Evolutionary conservation across 2,888 invertebrate genomes (phyloP).

Genomic region (Diarsia mendica): DNA sequence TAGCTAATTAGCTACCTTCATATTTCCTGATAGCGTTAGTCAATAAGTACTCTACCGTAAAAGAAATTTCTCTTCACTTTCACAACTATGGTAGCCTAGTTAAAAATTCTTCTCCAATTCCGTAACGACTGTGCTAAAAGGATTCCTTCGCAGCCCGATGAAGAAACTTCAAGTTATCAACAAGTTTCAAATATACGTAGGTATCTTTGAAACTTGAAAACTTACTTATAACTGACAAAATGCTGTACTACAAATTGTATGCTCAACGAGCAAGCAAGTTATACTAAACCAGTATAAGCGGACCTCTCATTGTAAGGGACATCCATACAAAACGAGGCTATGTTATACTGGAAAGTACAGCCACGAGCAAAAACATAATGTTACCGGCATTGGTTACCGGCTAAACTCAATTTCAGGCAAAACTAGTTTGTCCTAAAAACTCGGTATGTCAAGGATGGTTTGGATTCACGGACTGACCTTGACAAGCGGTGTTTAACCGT

Average conservation of each 20-base stretch:
- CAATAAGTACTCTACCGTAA: not conserved
- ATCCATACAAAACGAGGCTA: too few relatives aligned
- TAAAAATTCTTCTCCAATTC: constrained; percentile 5
- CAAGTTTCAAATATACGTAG: not conserved
- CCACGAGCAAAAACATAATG: too few relatives aligned
- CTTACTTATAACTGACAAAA: not conserved
- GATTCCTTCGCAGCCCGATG: not conserved
- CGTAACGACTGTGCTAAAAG: not conserved
- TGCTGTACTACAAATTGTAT: too few relatives aligned
- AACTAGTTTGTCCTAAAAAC: too few relatives aligned
- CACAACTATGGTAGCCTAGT: not conserved
- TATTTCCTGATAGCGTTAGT: not conserved
- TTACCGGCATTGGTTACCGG: too few relatives aligned
- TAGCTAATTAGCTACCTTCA: not conserved
- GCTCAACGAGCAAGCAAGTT: too few relatives aligned
- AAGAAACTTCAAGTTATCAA: not conserved
- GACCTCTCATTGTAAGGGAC: too few relatives aligned
- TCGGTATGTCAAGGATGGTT: too few relatives aligned
- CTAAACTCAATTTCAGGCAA: too few relatives aligned
- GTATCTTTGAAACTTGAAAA: too few relatives aligned
- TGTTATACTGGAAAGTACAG: too few relatives aligned
- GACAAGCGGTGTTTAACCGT: not conserved
- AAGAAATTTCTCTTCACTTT: not conserved
- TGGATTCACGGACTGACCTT: not conserved
- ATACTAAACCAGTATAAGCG: not conserved